These are phyloP conservation scores for Diplolepis rosae DNA, from an alignment of 2,888 invertebrate genomes.

Conservation along the genomic window DNA sequence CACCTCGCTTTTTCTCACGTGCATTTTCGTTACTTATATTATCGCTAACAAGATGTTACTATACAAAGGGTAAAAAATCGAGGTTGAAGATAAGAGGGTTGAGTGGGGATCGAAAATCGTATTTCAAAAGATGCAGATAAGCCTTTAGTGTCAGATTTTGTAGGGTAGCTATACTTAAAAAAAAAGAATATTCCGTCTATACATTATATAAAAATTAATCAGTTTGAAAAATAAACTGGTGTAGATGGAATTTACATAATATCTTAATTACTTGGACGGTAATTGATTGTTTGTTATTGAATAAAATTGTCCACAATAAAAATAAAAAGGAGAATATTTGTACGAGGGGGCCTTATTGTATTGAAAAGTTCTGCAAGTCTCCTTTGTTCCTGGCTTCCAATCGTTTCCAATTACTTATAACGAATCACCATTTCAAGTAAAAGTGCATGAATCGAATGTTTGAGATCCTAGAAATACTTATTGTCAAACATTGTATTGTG, in stretches of 20 bases:
- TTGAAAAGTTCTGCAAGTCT: background rate
- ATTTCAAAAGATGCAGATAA: slow-evolving; percentile 1
- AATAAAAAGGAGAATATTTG: background rate
- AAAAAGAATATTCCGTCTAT: background rate
- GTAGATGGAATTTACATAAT: too few relatives aligned
- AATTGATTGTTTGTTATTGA: too few relatives aligned
- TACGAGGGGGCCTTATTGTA: background rate
- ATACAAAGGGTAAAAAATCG: background rate
- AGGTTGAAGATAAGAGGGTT: background rate
- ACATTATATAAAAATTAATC: background rate
- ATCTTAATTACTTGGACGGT: too few relatives aligned
- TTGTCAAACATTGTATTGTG: slow-evolving; percentile 25
- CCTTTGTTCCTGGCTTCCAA: slow-evolving; percentile 1
- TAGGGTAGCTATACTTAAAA: background rate
- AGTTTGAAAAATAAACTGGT: too few relatives aligned
- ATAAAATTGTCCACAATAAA: slow-evolving; percentile 1
- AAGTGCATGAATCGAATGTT: slow-evolving; percentile 1
- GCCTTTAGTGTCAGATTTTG: background rate
- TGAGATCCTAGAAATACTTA: slow-evolving; percentile 10
- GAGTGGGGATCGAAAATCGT: background rate
- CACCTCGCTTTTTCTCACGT: background rate
- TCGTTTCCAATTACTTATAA: slow-evolving; percentile 31
- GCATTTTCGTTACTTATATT: background rate
- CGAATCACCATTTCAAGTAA: slow-evolving; percentile 13
- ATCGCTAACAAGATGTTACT: background rate